Evolutionary conservation across 2,113 vertebrate genomes (phyloP).

Genomic region (Coregonus clupeaformis): DNA sequence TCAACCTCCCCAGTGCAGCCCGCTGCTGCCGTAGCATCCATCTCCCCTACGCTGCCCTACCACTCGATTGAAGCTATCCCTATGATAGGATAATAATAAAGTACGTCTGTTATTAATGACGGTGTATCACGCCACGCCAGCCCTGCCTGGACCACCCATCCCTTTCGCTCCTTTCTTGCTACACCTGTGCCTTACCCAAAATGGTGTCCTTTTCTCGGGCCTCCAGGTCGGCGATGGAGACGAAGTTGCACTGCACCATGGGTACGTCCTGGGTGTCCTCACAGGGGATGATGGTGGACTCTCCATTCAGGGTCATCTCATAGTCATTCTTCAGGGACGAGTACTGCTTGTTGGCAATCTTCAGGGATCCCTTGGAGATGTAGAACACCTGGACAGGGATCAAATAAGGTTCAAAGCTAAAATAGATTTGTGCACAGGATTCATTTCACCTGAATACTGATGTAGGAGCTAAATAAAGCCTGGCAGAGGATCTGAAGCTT

Average conservation of each 20-base stretch:
- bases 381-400: constrained; percentile 87
- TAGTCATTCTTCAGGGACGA: constrained; percentile 95
- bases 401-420: neutral
- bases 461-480: constrained; percentile 37
- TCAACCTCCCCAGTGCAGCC: constrained; percentile 34
- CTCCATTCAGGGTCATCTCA: constrained; percentile 92
- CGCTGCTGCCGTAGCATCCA: constrained; percentile 10
- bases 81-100: constrained; percentile 21
- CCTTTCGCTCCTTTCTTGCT: neutral
- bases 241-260: constrained; percentile 88
- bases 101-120: constrained; percentile 37
- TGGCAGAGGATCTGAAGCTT: constrained; percentile 62
- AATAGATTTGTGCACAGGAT: constrained; percentile 5
- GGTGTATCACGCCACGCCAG: neutral
- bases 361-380: constrained; percentile 89
- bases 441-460: neutral
- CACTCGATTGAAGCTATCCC: constrained; percentile 8
- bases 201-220: constrained; percentile 83
- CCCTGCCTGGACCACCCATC: neutral
- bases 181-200: constrained; percentile 77
- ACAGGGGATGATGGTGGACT: constrained; percentile 87
- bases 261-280: constrained; percentile 87
- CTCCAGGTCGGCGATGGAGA: constrained; percentile 85
- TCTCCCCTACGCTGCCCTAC: neutral
- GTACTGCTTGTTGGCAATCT: constrained; percentile 98